A percentile compares a stretch with the other conserved stretches of the same genome.
Evolutionary conservation across 2,113 vertebrate genomes (phyloP).

Genomic region (Ctenodactylus gundi): DNA sequence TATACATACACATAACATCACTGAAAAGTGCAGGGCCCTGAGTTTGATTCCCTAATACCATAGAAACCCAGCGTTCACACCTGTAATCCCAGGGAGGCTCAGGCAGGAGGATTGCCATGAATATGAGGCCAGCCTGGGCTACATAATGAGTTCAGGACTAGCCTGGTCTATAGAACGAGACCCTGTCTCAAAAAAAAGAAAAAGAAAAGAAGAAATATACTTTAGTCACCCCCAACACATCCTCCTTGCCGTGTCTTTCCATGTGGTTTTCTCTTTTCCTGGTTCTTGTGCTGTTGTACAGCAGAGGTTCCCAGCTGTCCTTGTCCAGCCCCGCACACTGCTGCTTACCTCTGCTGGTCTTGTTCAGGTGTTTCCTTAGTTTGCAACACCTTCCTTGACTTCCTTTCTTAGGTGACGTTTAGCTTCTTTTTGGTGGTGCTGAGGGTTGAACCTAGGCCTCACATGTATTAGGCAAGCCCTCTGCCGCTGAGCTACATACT

Average conservation of each 20-base stretch:
- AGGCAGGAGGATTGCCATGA: too few species aligned
- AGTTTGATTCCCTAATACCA: too few species aligned
- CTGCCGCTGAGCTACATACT: neutral
- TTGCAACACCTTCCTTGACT: neutral
- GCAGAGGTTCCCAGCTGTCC: neutral
- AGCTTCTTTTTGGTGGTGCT: neutral
- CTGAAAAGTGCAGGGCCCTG: too few species aligned
- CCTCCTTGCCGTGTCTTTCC: neutral
- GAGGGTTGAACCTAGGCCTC: neutral
- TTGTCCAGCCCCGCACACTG: neutral
- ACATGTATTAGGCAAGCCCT: neutral
- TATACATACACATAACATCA: too few species aligned
- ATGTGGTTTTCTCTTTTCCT: neutral
- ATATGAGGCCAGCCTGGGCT: too few species aligned
- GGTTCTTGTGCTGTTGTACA: neutral
- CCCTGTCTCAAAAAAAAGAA: constrained; percentile 5
- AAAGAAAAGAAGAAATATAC: neutral
- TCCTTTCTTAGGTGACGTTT: neutral
- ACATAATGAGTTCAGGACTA: too few species aligned
- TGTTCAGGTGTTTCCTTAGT: neutral
- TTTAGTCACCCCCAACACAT: too few species aligned
- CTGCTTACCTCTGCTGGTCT: neutral
- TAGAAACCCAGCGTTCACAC: too few species aligned
- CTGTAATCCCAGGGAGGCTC: too few species aligned
- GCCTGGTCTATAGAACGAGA: too few species aligned